A percentile compares a stretch with the other conserved stretches of the same genome.
These are phyloP conservation scores for Arizona elegans DNA, from an alignment of 2,113 vertebrate species.

Conservation along the genomic window DNA sequence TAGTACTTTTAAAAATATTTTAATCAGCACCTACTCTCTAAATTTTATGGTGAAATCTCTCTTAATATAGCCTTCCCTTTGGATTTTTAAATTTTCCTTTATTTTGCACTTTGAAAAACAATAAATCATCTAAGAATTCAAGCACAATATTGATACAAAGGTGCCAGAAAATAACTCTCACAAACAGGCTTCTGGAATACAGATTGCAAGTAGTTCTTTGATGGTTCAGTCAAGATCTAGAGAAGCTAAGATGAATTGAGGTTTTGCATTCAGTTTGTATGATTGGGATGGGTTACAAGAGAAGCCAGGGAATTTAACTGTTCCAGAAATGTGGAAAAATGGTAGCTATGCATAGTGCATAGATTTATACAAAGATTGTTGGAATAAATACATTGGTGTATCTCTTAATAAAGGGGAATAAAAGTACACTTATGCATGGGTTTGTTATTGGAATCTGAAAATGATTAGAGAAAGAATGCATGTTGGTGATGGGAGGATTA, in stretches of 20 bases:
- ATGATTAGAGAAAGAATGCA: background rate
- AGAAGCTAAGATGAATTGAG: background rate
- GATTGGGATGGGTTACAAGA: background rate
- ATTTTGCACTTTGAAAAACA: conserved; percentile 20
- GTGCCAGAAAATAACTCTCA: conserved; percentile 18
- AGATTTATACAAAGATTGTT: background rate
- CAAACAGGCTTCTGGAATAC: background rate
- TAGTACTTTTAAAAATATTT: background rate
- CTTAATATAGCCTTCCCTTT: background rate
- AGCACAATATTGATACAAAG: background rate
- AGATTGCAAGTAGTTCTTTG: background rate
- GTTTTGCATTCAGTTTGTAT: background rate
- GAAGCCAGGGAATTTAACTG: background rate
- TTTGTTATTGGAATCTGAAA: background rate
- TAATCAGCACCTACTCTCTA: background rate
- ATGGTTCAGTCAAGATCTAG: background rate
- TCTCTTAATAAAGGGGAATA: background rate
- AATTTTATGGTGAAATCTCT: background rate
- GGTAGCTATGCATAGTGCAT: background rate
- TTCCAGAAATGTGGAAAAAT: background rate
- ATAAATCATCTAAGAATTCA: conserved; percentile 6
- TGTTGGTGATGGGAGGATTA: background rate
- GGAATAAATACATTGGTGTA: background rate
- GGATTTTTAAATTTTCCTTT: background rate
- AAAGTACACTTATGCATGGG: background rate